Conservation (phyloP, 2,888 invertebrate genomes). For the Falcaria lacertinaria region DNA sequence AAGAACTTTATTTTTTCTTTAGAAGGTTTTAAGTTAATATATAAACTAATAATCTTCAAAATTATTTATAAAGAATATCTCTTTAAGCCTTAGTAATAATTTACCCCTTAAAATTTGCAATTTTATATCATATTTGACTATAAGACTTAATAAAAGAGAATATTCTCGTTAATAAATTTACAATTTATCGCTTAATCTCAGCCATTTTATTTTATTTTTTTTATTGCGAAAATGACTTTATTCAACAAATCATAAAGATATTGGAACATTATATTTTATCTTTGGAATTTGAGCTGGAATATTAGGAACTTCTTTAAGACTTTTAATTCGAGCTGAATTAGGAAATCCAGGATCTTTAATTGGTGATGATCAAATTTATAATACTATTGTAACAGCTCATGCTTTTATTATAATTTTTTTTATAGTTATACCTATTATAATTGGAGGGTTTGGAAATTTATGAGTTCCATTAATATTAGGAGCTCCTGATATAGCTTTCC, state of each 20-base stretch:
- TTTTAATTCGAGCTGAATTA: constrained; percentile 86
- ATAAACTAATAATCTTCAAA: constrained; percentile 83
- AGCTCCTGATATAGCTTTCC: constrained; percentile 89
- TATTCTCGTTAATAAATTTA: constrained; percentile 81
- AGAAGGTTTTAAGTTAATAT: constrained; percentile 82
- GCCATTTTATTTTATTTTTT: constrained; percentile 82
- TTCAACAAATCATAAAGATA: constrained; percentile 88
- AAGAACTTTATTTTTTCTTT: constrained; percentile 50
- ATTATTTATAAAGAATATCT: constrained; percentile 77
- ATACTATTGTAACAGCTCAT: constrained; percentile 88
- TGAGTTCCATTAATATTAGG: constrained; percentile 87
- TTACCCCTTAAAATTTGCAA: constrained; percentile 79
- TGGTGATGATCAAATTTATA: constrained; percentile 88
- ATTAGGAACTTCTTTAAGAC: constrained; percentile 84
- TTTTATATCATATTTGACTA: constrained; percentile 80
- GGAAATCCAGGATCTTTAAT: constrained; percentile 83
- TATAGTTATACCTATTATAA: constrained; percentile 86
- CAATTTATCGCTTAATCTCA: constrained; percentile 82
- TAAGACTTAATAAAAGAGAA: constrained; percentile 77
- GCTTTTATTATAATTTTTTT: constrained; percentile 92
- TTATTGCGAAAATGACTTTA: constrained; percentile 83
- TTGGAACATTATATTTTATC: constrained; percentile 86
- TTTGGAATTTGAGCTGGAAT: constrained; percentile 84
- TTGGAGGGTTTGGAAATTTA: constrained; percentile 92
- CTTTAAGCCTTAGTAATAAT: constrained; percentile 79